Evolutionary conservation across 1,140 invertebrate genomes (phyloP), one percentile per base, ranked within the genome.

Genomic region (Neocloeon triangulifer): DNA sequence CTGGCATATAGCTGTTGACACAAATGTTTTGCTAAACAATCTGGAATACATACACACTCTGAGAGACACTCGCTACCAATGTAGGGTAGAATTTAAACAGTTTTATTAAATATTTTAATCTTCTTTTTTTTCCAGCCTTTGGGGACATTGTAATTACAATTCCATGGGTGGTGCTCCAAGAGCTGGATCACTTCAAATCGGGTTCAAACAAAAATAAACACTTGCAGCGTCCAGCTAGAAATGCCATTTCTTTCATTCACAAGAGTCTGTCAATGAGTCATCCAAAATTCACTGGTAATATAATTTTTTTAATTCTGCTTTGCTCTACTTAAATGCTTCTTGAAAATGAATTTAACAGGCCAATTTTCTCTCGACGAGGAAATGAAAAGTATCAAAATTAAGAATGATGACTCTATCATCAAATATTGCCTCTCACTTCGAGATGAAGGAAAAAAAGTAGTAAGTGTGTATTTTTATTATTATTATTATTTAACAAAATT

Each of bases 101-200:
- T 52, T 52, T 26, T 56, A 53, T 53, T 53, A 35, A 32, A 32
- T 13, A n/a, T n/a, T n/a, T n/a, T n/a, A n/a, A n/a, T n/a, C n/a
- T n/a, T n/a, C n/a, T n/a, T n/a, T n/a, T 22, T 29, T 10, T 33
- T 33, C 25, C 10, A 25, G 22, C 10, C n/a, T 23, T 33, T 33
- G 25, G 15, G 25, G 17, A 19, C n/a, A 25, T 4, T 14, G 8
- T 32, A 39, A 5, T 21, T 28, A 34, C 37, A 23, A 33, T 41
- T 1, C 16, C 23, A 3, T 34, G 16, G 27, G 40, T 35, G 9
- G 5, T 30, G 19, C n/a, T 22, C 14, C 22, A 54, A 44, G 55
- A 58, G 38, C 35, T 58, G 8, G 55, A 58, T 42, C 46, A 41
- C 16, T 50, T 58, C 13, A 58, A 58, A 33, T n/a, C n/a, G n/a